phyloP scores from a whole-genome alignment of 2,888 invertebrate species.

The Dimorphilus gyrociliatus region DNA sequence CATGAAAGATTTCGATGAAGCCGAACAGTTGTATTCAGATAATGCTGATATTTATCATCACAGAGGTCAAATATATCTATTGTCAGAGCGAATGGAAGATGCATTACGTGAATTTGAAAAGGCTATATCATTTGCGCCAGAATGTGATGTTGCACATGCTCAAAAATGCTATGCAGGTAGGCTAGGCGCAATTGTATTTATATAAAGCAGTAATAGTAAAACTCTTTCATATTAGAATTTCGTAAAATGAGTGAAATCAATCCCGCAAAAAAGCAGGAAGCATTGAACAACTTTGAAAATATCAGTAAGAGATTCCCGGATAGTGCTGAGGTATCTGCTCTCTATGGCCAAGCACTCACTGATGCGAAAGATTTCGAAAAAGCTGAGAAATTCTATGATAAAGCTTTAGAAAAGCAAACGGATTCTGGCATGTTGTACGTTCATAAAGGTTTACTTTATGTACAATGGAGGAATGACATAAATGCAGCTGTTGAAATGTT shows the following conservation, averaged over 20 bases:
- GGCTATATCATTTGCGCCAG: slow-evolving; percentile 61
- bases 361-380: slow-evolving; percentile 67
- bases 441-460: slow-evolving; percentile 59
- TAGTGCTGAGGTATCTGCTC: slow-evolving; percentile 67
- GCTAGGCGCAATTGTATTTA: slow-evolving; percentile 4
- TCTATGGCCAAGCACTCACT: slow-evolving; percentile 70
- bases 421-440: slow-evolving; percentile 69
- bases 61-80: slow-evolving; percentile 57
- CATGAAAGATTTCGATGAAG: slow-evolving; percentile 59
- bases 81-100: slow-evolving; percentile 61
- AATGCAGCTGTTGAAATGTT: slow-evolving; percentile 60
- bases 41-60: slow-evolving; percentile 83
- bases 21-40: slow-evolving; percentile 56
- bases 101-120: slow-evolving; percentile 66
- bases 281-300: slow-evolving; percentile 48
- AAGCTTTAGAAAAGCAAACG: slow-evolving; percentile 64
- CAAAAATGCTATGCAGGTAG: slow-evolving; percentile 63
- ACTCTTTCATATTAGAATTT: too few species aligned
- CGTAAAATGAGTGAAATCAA: too few species aligned
- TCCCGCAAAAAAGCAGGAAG: slow-evolving; percentile 40
- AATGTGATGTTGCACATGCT: slow-evolving; percentile 67
- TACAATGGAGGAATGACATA: slow-evolving; percentile 70
- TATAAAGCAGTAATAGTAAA: slow-evolving; percentile 10
- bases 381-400: slow-evolving; percentile 63
- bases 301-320: slow-evolving; percentile 62